phyloP scores from a whole-genome alignment of 1,140 invertebrate species.

The Drosophila busckii region DNA sequence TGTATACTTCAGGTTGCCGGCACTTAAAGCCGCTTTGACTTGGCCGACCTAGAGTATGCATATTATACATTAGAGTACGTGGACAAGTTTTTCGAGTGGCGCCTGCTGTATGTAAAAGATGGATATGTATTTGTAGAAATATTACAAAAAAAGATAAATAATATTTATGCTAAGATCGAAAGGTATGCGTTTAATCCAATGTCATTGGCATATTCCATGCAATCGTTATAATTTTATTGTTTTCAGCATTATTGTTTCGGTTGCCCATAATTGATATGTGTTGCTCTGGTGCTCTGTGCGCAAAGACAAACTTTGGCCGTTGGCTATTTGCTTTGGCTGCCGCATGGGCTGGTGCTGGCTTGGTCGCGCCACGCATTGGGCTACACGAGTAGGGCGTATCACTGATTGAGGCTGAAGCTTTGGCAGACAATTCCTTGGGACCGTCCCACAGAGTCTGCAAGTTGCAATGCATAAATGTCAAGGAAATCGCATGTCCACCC shows the following conservation, averaged over 20 bases:
- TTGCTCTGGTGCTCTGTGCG: constrained; percentile 67
- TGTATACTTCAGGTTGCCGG: constrained; percentile 27
- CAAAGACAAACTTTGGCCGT: constrained; percentile 70
- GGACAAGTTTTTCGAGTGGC: too few relatives aligned
- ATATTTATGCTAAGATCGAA: too few relatives aligned
- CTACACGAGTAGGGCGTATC: constrained; percentile 61
- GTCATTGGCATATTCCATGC: constrained; percentile 1
- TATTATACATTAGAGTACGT: too few relatives aligned
- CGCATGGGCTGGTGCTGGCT: constrained; percentile 32
- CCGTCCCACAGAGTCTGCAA: constrained; percentile 59
- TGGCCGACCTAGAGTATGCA: too few relatives aligned
- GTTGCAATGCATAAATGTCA: constrained; percentile 73
- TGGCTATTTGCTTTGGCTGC: constrained; percentile 64
- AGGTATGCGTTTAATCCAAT: too few relatives aligned
- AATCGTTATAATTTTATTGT: constrained; percentile 4
- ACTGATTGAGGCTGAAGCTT: constrained; percentile 1
- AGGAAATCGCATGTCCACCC: constrained; percentile 73
- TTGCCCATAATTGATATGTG: constrained; percentile 67
- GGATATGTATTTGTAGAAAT: too few relatives aligned
- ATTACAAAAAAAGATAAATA: too few relatives aligned
- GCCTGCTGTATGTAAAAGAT: neutral
- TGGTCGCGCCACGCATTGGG: constrained; percentile 28
- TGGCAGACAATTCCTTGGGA: constrained; percentile 22
- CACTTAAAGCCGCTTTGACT: constrained; percentile 64
- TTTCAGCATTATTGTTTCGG: constrained; percentile 39